A percentile compares a stretch with the other conserved stretches of the same genome.
Evolutionary conservation across 1,140 invertebrate species (phyloP).

Genomic region (Drosophila equinoxialis): DNA sequence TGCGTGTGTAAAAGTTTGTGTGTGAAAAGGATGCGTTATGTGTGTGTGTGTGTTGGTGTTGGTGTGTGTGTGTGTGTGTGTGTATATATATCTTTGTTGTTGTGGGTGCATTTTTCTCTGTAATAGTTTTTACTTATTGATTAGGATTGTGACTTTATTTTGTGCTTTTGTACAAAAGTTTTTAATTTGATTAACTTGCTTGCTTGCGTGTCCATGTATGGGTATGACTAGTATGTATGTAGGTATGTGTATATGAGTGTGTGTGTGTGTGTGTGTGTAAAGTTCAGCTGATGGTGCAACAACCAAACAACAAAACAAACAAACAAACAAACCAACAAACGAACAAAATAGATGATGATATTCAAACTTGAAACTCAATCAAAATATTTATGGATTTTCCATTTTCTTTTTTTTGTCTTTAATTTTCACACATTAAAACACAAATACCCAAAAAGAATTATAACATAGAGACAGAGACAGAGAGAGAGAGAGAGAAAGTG

Average conservation of each 20-base stretch:
- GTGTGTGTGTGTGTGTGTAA: slow-evolving; percentile 27
- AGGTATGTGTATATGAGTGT: slow-evolving; percentile 3
- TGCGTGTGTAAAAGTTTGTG: slow-evolving; percentile 28
- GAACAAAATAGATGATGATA: slow-evolving; percentile 9
- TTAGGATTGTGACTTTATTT: slow-evolving; percentile 2
- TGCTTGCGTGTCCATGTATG: slow-evolving; percentile 26
- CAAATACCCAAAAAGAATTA: slow-evolving; percentile 35
- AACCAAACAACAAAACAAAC: slow-evolving; percentile 45
- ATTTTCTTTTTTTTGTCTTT: background rate
- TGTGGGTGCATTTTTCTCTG: background rate
- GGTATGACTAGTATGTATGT: slow-evolving; percentile 1
- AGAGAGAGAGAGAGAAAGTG: background rate
- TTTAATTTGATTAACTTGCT: background rate
- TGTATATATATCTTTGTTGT: background rate
- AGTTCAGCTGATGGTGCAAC: slow-evolving; percentile 51
- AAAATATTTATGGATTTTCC: background rate
- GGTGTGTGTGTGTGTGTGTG: background rate
- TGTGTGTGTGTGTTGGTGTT: background rate
- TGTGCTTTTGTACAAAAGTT: slow-evolving; percentile 9
- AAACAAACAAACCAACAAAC: slow-evolving; percentile 36
- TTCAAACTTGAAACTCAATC: slow-evolving; percentile 37
- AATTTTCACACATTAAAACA: background rate
- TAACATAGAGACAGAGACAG: slow-evolving; percentile 22
- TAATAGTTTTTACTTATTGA: background rate
- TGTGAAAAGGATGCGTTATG: background rate